Evolutionary conservation across 2,113 vertebrate species (phyloP), one percentile per base, ranked within the genome.

Genomic region (Zeus faber): DNA sequence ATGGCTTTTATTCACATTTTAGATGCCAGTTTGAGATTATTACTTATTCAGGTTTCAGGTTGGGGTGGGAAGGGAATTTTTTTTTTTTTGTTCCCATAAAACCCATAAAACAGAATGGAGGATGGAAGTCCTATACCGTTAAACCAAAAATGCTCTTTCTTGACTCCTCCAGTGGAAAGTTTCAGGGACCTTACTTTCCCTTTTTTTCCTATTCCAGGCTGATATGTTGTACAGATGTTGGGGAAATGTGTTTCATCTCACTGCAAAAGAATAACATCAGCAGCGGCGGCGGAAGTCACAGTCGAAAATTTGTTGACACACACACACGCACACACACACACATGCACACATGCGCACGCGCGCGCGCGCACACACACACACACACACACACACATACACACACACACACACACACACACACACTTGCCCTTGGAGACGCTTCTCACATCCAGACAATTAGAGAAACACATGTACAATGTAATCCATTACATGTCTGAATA

Each of bases 151-250:
- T n/a, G n/a, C n/a, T n/a, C n/a, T n/a, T n/a, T n/a, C n/a, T n/a
- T 71, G 57, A 22, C 39, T 55, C 24, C 47, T 72, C 57, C 63
- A 68, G 66, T 79, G 78, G 72, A 79, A 83, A 79, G 22, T 77
- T 76, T 74, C 66, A 56, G 49, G 59, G 35, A 56, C 45, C 46
- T 57, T 73, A 65, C 14, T 18, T 37, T 29, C 27, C 44, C 37
- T 29, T 20, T 18, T 43, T 53, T 55, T 37, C 33, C 18, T 21
- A 20, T 57, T 5, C 52, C 40, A 33, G 41, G 62, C 63, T 84
- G 86, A 87, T 86, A 68, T 85, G 74, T 82, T 81, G 54, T 63
- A 72, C 85, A 87, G 81, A 87, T 87, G 83, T 83, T 72, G 53
- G 58, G 65, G 55, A 78, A 80, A 70, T 44, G 54, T 81, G n/a